phyloP scores from a whole-genome alignment of 2,888 invertebrate species.

The Pelosia muscerda region DNA sequence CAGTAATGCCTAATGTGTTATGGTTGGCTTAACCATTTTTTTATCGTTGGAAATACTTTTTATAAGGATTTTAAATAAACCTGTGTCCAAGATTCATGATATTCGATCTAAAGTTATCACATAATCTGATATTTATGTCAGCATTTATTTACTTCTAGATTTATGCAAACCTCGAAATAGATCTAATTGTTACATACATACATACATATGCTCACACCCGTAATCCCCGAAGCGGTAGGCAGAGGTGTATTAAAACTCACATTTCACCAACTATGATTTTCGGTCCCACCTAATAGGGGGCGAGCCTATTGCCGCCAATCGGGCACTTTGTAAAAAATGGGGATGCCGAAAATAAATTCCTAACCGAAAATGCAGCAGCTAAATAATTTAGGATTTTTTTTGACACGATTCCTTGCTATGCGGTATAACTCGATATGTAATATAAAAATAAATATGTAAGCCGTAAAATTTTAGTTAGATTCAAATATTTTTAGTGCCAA shows the following conservation, averaged over 20 bases:
- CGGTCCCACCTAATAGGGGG: too few species aligned
- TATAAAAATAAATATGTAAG: background rate
- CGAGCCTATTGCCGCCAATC: too few species aligned
- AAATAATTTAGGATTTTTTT: too few species aligned
- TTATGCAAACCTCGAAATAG: background rate
- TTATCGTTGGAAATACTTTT: conserved; percentile 22
- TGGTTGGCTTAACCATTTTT: conserved; percentile 22
- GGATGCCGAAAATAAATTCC: too few species aligned
- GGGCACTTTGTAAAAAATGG: too few species aligned
- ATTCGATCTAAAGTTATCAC: background rate
- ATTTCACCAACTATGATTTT: too few species aligned
- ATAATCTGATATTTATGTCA: background rate
- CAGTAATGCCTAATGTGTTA: conserved; percentile 23
- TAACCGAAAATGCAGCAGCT: too few species aligned
- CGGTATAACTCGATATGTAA: too few species aligned
- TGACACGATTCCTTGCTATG: too few species aligned
- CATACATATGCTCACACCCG: too few species aligned
- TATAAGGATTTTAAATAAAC: background rate
- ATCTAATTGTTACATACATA: background rate
- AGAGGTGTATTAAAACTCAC: too few species aligned
- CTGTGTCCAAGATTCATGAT: background rate
- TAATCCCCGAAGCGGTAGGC: too few species aligned
- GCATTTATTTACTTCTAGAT: background rate
- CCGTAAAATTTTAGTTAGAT: background rate
- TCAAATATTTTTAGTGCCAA: background rate